These are phyloP conservation scores for Recurvirostra avosetta DNA, from an alignment of 2,113 vertebrate species.

Conservation along the genomic window DNA sequence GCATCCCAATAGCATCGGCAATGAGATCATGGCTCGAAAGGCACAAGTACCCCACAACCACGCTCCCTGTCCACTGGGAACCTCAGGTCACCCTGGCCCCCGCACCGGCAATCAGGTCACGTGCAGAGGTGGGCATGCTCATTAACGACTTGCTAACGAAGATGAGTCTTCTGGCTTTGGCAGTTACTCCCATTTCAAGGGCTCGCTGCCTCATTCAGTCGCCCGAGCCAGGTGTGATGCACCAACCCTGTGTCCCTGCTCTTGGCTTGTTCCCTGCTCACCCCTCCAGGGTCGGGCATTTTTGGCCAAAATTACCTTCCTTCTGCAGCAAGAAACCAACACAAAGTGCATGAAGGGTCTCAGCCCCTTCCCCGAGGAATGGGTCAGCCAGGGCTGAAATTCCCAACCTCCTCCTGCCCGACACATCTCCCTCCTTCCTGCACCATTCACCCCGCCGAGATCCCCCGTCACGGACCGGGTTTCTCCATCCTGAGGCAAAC, in stretches of 20 bases:
- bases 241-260: neutral
- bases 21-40: accelerated
- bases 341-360: neutral
- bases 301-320: neutral
- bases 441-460: accelerated
- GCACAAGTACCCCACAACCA: accelerated
- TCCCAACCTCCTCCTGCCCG: neutral
- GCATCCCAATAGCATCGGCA: neutral
- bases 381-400: neutral
- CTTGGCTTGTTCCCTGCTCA: neutral
- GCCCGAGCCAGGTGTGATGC: neutral
- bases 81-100: neutral
- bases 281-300: no score
- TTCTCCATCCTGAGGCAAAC: neutral
- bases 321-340: neutral
- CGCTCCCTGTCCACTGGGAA: neutral
- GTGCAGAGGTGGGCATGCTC: neutral
- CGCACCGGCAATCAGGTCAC: accelerated
- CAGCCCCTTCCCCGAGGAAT: neutral
- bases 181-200: no score
- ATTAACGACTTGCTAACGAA: accelerated
- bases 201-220: neutral
- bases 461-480: neutral
- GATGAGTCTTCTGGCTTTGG: neutral
- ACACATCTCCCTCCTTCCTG: neutral